Conservation (phyloP, 2,888 invertebrate genomes). For the Lithosia quadra region DNA sequence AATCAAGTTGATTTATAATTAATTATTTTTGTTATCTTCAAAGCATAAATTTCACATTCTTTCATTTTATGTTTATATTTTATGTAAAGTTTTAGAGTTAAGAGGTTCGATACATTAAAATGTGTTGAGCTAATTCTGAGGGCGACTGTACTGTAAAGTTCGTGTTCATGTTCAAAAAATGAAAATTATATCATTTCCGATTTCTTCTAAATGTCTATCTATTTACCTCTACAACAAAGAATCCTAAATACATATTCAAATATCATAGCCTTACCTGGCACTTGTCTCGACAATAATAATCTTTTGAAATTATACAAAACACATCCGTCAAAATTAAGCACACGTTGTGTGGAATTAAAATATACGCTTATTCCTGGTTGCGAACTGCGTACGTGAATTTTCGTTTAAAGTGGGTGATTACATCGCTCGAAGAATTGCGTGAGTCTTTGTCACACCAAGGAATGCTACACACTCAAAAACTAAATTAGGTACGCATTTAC, state of each 20-base stretch:
- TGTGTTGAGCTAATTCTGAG: too few species aligned
- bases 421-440: conserved; percentile 68
- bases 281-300: conserved; percentile 64
- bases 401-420: conserved; percentile 79
- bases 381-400: conserved; percentile 73
- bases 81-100: too few species aligned
- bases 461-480: conserved; percentile 52
- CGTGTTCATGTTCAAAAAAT: too few species aligned
- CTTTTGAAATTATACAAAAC: conserved; percentile 76
- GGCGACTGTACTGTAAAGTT: too few species aligned
- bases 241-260: background rate
- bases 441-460: conserved; percentile 56
- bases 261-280: conserved; percentile 31
- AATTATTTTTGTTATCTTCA: too few species aligned
- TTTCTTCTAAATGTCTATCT: too few species aligned
- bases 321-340: conserved; percentile 76
- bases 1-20: too few species aligned
- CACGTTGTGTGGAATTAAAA: conserved; percentile 80
- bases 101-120: too few species aligned
- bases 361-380: conserved; percentile 70
- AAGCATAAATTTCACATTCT: too few species aligned
- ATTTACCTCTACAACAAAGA: too few species aligned
- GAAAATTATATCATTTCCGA: too few species aligned
- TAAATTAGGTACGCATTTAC: background rate
- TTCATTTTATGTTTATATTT: too few species aligned